Evolutionary conservation across 1,140 invertebrate species (phyloP), one percentile per base, ranked within the genome.

Genomic region (Lethocerus indicus): DNA sequence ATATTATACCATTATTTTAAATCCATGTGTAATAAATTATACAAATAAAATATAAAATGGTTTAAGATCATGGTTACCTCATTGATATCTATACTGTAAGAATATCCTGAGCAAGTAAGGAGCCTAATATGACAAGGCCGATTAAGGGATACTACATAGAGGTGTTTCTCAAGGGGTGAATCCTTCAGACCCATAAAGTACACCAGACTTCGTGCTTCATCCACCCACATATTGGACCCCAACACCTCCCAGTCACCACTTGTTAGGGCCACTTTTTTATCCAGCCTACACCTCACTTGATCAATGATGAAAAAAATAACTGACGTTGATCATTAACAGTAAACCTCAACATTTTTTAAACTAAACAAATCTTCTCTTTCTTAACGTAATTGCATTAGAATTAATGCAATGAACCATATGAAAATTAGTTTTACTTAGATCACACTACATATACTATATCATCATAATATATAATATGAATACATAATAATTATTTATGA

Each of bases 181-280:
- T 90, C 85, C 54, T 76, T 74, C 18, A 87, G 64, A 3, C 79
- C 85, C 43, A 83, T 73, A 64, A 90, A 88, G 67, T 87, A 90
- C 2, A 88, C 81, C 40, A 88, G 65, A 23, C 76, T 72, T 51
- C 75, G 70, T 2, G 67, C 56, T 23, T 74, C 68, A 61, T 88
- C 82, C 12, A 88, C 78, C 84, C 84, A 87, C 37, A 88, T 67
- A 56, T 78, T 78, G 52, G 75, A 72, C 0, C 77, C 78, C 46
- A 86, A 65, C 1, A 89, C 81, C 64, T 86, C 84, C 85, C 85
- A 90, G 26, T 86, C 79, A 1, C 85, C 86, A 35, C 71, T 71
- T 0, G 86, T 90, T 49, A 89, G 65, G 2, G 82, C 72, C 16
- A 83, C 45, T n/a, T n/a, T n/a, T n/a, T n/a, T n/a, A n/a, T n/a